Conservation (phyloP, 2,113 vertebrate species). For the Corynorhinus townsendii region DNA sequence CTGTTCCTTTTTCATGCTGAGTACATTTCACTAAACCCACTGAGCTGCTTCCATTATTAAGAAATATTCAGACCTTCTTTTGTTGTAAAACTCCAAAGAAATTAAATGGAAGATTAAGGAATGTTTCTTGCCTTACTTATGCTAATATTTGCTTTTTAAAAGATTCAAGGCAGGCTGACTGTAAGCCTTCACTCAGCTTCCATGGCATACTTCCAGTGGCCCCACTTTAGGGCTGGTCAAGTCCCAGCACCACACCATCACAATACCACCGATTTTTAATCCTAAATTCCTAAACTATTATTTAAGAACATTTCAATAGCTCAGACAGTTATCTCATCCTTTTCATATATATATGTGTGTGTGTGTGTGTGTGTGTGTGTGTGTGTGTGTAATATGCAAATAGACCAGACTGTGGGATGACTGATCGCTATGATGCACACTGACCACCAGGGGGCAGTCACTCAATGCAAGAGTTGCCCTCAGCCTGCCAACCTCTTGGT, state of each 20-base stretch:
- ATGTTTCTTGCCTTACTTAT: not conserved
- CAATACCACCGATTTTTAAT: not conserved
- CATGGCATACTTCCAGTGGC: rapidly evolving
- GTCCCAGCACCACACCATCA: not conserved
- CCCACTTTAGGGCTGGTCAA: not conserved
- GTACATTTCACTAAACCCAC: not conserved
- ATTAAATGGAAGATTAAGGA: not conserved
- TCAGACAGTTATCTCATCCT: not conserved
- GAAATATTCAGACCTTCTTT: not conserved
- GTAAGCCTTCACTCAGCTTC: not conserved
- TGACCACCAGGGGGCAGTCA: too few species aligned
- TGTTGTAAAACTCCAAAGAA: not conserved
- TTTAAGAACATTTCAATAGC: not conserved
- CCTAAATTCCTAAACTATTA: not conserved
- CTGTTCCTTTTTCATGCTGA: not conserved
- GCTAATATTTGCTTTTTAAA: not conserved
- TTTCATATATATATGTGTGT: too few species aligned
- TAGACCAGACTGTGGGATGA: too few species aligned
- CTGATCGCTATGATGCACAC: too few species aligned
- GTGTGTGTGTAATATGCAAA: too few species aligned
- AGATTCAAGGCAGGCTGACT: not conserved
- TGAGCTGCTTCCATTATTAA: not conserved
- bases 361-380: too few species aligned
- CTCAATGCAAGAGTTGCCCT: too few species aligned
- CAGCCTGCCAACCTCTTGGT: too few species aligned